Conservation (phyloP, 2,888 invertebrate genomes). For the Phaonia tiefii region DNA sequence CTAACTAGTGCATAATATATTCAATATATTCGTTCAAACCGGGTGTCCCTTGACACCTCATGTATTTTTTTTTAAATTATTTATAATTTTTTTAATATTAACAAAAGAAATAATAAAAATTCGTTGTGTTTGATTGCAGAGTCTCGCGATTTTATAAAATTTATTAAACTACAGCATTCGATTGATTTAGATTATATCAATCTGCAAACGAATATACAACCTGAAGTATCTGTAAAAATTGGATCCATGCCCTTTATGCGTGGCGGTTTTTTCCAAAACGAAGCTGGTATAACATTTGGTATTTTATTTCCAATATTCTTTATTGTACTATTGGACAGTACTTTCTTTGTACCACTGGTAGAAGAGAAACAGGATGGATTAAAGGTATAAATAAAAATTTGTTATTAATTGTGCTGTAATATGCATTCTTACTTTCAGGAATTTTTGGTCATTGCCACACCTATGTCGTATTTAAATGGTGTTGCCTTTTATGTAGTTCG, state of each 20-base stretch:
- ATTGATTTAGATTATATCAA: constrained; percentile 83
- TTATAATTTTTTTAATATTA: too few relatives aligned
- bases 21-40: too few relatives aligned
- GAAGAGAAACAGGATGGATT: constrained; percentile 84
- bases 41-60: too few relatives aligned
- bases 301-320: constrained; percentile 74
- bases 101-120: too few relatives aligned
- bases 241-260: constrained; percentile 62
- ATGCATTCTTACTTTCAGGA: constrained; percentile 68
- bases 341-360: constrained; percentile 82
- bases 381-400: constrained; percentile 80
- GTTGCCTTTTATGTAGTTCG: constrained; percentile 77
- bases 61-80: too few relatives aligned
- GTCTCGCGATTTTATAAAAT: constrained; percentile 80
- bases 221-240: constrained; percentile 48
- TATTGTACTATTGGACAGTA: constrained; percentile 73
- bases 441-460: constrained; percentile 77
- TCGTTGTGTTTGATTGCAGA: too few relatives aligned
- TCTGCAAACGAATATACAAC: constrained; percentile 62
- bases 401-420: not conserved
- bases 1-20: too few relatives aligned
- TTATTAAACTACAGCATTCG: constrained; percentile 83
- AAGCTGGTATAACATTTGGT: constrained; percentile 71
- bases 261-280: constrained; percentile 62
- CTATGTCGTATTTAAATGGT: constrained; percentile 78